Conservation (phyloP, 37 sponge, comb jelly and placozoan species). For the Chondrosia reniformis region DNA sequence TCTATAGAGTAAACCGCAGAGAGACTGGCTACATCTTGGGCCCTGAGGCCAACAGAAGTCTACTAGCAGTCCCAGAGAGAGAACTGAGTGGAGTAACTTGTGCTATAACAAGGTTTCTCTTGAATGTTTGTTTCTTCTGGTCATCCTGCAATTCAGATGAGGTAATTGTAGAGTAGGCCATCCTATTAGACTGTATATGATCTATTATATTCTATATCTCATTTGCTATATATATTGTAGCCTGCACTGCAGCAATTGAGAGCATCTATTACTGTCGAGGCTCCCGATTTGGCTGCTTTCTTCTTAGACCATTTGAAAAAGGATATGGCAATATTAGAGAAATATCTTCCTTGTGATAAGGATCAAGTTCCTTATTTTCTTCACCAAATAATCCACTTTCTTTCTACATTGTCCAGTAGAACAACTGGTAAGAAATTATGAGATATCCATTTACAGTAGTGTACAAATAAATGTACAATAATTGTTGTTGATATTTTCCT, state of each 20-base stretch:
- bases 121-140: slow-evolving; percentile 14
- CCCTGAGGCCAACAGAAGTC: background rate
- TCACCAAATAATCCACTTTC: background rate
- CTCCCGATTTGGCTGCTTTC: background rate
- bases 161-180: background rate
- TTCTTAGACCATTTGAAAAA: slow-evolving; percentile 1
- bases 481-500: too few species aligned
- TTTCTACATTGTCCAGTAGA: too few species aligned
- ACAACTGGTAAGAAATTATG: too few species aligned
- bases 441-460: too few species aligned
- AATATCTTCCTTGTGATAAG: background rate
- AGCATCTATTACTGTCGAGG: background rate
- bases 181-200: background rate
- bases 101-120: slow-evolving; percentile 17
- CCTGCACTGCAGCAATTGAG: background rate
- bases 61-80: slow-evolving; percentile 5
- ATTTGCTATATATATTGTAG: background rate
- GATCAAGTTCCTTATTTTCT: background rate
- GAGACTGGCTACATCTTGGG: slow-evolving; percentile 8
- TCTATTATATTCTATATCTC: background rate
- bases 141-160: background rate
- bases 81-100: background rate
- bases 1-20: background rate
- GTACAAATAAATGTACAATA: too few species aligned
- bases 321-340: background rate